Percentiles rank a stretch among this genome's conserved stretches.
Evolutionary conservation across 2,113 vertebrate species (phyloP).

Genomic region (mouse (Mus musculus)): GRCm39 chr8:98794501-98795000

Average conservation of each 20-base stretch:
- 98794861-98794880: background rate
- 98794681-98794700: accelerated
- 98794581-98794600: background rate
- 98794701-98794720: background rate
- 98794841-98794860: background rate
- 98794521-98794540: no score
- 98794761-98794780: background rate
- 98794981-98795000: background rate
- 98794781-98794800: background rate
- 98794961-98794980: background rate
- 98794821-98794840: background rate
- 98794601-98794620: background rate
- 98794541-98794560: background rate
- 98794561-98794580: no score
- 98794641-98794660: background rate
- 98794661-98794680: background rate
- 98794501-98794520: no score
- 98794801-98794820: background rate
- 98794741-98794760: background rate
- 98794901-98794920: background rate
- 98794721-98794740: background rate
- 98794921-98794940: background rate
- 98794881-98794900: background rate
- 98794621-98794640: no score
- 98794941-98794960: background rate